These are phyloP conservation scores for Uropsilus gracilis DNA, from an alignment of 2,113 vertebrate genomes.

Conservation along the genomic window DNA sequence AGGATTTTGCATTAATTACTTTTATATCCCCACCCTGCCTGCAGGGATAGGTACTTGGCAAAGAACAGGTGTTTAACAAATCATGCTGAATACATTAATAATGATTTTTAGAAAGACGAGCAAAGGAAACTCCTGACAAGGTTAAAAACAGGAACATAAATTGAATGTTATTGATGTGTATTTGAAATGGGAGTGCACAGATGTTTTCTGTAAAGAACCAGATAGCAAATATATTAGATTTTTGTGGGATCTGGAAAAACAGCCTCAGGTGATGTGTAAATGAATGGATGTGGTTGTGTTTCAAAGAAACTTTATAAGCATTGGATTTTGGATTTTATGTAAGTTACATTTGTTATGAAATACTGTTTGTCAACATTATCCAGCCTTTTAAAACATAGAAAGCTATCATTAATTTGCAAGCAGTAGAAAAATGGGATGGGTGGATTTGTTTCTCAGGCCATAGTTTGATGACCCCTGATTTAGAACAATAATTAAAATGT, in stretches of 20 bases:
- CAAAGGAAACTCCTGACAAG: neutral
- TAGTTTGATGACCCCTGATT: slow-evolving; percentile 47
- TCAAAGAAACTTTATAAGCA: neutral
- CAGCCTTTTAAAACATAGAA: slow-evolving; percentile 28
- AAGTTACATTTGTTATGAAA: slow-evolving; percentile 28
- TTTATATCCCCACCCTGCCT: neutral
- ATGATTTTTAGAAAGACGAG: neutral
- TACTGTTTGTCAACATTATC: neutral
- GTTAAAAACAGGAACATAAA: neutral
- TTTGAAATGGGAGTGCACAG: neutral
- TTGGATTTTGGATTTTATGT: slow-evolving; percentile 35
- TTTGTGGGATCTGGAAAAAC: neutral
- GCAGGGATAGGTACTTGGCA: neutral
- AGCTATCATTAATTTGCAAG: slow-evolving; percentile 28
- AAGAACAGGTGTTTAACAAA: neutral
- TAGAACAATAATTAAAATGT: slow-evolving; percentile 63
- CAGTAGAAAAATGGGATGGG: slow-evolving; percentile 21
- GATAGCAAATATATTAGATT: neutral
- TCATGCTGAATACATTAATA: neutral
- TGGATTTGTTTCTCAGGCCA: neutral
- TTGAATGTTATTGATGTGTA: neutral
- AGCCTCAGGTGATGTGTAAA: neutral
- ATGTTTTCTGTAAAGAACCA: neutral
- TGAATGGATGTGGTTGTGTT: neutral
- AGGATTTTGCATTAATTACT: neutral